Conservation (phyloP, 2,113 vertebrate genomes). For the Cyanocitta stelleri region DNA sequence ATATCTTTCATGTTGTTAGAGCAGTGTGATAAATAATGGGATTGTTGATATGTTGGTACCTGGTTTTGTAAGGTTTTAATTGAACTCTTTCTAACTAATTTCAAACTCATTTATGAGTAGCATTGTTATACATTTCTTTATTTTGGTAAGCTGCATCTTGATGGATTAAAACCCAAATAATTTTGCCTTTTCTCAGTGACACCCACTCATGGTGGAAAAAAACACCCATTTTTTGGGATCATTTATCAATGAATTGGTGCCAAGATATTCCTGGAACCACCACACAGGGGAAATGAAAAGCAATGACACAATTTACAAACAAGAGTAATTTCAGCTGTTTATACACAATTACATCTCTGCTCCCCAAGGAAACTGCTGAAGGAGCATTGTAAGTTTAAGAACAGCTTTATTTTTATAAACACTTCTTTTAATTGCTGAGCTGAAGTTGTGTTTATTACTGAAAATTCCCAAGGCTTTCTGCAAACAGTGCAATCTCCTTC, state of each 20-base stretch:
- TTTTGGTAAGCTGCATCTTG: background rate
- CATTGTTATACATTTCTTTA: background rate
- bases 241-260: constrained; percentile 16
- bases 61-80: background rate
- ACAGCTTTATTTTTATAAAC: constrained; percentile 64
- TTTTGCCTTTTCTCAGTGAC: background rate
- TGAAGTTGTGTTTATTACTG: constrained; percentile 43
- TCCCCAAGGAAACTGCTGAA: constrained; percentile 42
- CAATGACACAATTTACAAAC: constrained; percentile 31
- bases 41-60: background rate
- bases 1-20: background rate
- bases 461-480: constrained; percentile 50
- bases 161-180: background rate
- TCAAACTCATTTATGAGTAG: background rate
- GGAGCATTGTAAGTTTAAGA: constrained; percentile 43
- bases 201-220: background rate
- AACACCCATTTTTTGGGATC: background rate
- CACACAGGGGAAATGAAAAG: background rate
- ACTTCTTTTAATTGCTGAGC: constrained; percentile 21
- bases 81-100: background rate
- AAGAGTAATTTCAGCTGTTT: constrained; percentile 38
- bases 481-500: background rate
- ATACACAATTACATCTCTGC: constrained; percentile 23
- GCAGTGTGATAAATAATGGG: background rate
- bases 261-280: constrained; percentile 3